These are phyloP conservation scores for Oreochromis tanganicae DNA, from an alignment of 2,113 vertebrate species.

Conservation along the genomic window DNA sequence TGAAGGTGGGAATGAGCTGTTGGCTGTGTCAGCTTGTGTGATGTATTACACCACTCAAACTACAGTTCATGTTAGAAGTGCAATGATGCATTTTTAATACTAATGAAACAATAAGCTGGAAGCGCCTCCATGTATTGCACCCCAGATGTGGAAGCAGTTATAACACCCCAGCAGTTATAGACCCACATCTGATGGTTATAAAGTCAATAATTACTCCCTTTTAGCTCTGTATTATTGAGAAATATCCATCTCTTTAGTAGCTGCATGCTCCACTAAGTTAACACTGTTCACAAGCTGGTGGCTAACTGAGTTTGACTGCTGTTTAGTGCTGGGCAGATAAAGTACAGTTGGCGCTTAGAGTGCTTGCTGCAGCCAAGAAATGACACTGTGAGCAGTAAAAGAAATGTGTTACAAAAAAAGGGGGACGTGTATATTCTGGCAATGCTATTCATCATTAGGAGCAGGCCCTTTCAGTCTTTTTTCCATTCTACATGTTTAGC, in stretches of 20 bases:
- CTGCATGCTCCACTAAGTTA: not conserved
- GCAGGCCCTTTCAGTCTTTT: not conserved
- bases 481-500: not conserved
- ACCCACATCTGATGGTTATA: not conserved
- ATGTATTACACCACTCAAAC: not conserved
- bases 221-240: not conserved
- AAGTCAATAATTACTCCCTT: not conserved
- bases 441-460: not conserved
- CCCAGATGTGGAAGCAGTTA: not conserved
- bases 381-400: not conserved
- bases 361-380: not conserved
- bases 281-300: not conserved
- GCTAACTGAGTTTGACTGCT: not conserved
- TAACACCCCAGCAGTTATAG: not conserved
- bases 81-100: not conserved
- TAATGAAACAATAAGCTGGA: not conserved
- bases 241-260: not conserved
- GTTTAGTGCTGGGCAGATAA: not conserved
- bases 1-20: not conserved
- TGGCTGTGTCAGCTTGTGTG: not conserved
- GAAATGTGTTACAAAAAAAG: not conserved
- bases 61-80: not conserved
- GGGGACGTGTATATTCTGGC: accelerated
- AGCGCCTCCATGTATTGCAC: not conserved
- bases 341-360: not conserved